A percentile compares a stretch with the other conserved stretches of the same genome.
Evolutionary conservation across 2,888 invertebrate species (phyloP).

Genomic region (Plemyria rubiginata): DNA sequence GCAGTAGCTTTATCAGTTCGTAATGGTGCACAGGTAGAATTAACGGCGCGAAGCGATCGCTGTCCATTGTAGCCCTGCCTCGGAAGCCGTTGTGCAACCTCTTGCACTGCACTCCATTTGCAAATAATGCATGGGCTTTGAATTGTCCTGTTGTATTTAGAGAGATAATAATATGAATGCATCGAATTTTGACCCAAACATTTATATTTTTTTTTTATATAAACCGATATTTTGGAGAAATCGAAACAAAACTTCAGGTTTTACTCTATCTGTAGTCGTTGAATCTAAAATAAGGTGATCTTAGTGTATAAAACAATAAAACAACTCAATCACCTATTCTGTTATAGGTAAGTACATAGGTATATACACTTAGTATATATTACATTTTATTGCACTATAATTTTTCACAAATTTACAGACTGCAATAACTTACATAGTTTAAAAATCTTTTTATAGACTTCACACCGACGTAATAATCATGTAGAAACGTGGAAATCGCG

Average conservation of each 20-base stretch:
- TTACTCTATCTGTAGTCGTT: too few species aligned
- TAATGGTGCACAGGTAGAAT: slow-evolving; percentile 39
- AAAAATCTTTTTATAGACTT: slow-evolving; percentile 17
- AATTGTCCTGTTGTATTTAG: slow-evolving; percentile 22
- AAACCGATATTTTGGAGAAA: too few species aligned
- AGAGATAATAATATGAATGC: not conserved
- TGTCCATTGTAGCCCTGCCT: slow-evolving; percentile 38
- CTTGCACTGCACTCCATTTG: slow-evolving; percentile 35
- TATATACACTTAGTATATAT: too few species aligned
- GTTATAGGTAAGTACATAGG: too few species aligned
- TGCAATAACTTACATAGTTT: not conserved
- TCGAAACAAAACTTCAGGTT: too few species aligned
- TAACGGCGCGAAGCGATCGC: slow-evolving; percentile 45
- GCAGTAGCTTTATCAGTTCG: slow-evolving; percentile 34
- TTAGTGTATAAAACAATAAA: too few species aligned
- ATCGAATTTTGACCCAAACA: not conserved
- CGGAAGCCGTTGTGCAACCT: slow-evolving; percentile 33
- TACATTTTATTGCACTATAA: not conserved
- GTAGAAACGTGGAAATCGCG: slow-evolving; percentile 40
- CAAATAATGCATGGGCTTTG: slow-evolving; percentile 31
- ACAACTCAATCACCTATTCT: too few species aligned
- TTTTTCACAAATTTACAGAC: slow-evolving; percentile 15
- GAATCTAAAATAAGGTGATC: too few species aligned
- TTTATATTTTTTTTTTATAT: not conserved
- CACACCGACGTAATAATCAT: slow-evolving; percentile 37